Percentiles rank a stretch among this genome's conserved stretches.
Conservation (phyloP, 1,140 invertebrate species). For the Eupristina koningsbergeri region DNA sequence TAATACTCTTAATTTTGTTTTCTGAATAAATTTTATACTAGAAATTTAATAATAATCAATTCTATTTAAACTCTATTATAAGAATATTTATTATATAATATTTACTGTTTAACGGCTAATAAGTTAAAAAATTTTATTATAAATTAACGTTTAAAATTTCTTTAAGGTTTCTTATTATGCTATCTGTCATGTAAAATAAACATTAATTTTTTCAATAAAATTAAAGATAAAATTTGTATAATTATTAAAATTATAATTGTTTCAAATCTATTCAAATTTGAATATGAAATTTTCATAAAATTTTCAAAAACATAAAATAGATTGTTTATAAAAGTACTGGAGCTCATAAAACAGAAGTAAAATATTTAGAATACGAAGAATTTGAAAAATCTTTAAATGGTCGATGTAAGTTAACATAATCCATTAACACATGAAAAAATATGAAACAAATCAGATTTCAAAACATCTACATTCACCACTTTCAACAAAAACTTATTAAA, state of each 20-base stretch:
- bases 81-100: too few species aligned
- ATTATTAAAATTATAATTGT: neutral
- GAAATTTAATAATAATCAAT: too few species aligned
- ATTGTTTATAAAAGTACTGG: neutral
- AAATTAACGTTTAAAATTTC: neutral
- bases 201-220: neutral
- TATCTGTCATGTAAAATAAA: neutral
- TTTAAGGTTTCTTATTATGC: neutral
- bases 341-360: conserved; percentile 8
- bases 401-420: conserved; percentile 16
- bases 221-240: neutral
- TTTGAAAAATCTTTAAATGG: neutral
- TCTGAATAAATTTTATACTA: too few species aligned
- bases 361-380: neutral
- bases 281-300: neutral
- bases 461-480: neutral
- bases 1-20: too few species aligned
- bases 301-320: neutral
- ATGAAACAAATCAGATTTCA: conserved; percentile 15
- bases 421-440: conserved; percentile 20
- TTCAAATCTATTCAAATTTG: neutral
- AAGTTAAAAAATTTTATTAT: neutral
- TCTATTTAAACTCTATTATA: too few species aligned
- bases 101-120: neutral
- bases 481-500: conserved; percentile 4